Percentiles rank a stretch among this genome's conserved stretches.
Evolutionary conservation across 2,113 vertebrate species (phyloP).

Genomic region (Tor tambroides): DNA sequence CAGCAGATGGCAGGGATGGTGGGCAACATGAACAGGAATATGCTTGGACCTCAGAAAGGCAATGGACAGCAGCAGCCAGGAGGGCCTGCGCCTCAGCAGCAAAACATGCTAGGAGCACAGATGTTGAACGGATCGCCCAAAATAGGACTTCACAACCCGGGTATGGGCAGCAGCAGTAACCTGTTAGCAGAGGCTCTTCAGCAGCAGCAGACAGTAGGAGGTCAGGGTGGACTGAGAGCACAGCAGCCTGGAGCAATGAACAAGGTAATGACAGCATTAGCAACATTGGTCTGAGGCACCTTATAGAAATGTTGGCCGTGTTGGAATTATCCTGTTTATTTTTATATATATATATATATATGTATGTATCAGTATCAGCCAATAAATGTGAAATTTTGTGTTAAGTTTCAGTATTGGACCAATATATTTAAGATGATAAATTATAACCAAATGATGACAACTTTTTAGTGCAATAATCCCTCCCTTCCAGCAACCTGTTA

Average conservation of each 20-base stretch:
- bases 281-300: too few relatives aligned
- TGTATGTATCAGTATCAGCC: too few relatives aligned
- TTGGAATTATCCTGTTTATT: too few relatives aligned
- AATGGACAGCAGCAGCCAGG: conserved; percentile 69
- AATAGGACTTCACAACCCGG: conserved; percentile 88
- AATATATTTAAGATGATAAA: neutral
- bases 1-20: conserved; percentile 71
- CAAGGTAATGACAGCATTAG: too few relatives aligned
- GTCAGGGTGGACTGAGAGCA: conserved; percentile 85
- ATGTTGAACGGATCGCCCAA: conserved; percentile 97
- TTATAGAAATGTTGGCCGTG: too few relatives aligned
- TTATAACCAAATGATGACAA: neutral
- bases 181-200: conserved; percentile 89
- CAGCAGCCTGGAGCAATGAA: conserved; percentile 89
- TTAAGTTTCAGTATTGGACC: neutral
- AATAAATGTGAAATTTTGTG: neutral
- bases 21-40: conserved; percentile 74
- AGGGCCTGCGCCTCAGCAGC: conserved; percentile 64
- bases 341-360: too few relatives aligned
- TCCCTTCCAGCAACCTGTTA: neutral
- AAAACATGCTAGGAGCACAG: conserved; percentile 80
- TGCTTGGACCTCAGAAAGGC: conserved; percentile 77
- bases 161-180: conserved; percentile 84
- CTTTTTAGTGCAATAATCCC: neutral
- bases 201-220: conserved; percentile 80